A percentile compares a stretch with the other conserved stretches of the same genome.
Evolutionary conservation across 2,888 invertebrate species (phyloP).

Genomic region (Proisotoma minuta): DNA sequence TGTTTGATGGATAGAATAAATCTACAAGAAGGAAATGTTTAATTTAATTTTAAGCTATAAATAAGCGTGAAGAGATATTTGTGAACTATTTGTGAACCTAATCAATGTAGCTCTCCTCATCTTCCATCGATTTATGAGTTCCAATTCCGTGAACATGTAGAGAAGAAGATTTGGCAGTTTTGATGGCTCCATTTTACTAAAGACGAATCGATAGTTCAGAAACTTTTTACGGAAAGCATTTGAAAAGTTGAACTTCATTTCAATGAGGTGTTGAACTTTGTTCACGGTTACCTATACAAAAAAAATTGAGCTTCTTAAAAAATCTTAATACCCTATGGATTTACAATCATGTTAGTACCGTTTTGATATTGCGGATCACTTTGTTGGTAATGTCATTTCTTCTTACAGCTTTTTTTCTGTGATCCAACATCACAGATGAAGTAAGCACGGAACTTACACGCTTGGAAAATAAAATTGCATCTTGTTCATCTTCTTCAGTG

Average conservation of each 20-base stretch:
- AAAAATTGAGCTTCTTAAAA: too few species aligned
- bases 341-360: background rate
- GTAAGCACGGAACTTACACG: slow-evolving; percentile 18
- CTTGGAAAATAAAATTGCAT: slow-evolving; percentile 19
- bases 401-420: slow-evolving; percentile 20
- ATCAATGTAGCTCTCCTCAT: slow-evolving; percentile 25
- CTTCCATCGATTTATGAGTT: slow-evolving; percentile 17
- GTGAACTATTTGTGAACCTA: too few species aligned
- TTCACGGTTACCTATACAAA: background rate
- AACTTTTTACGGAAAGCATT: slow-evolving; percentile 9
- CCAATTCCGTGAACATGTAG: slow-evolving; percentile 26
- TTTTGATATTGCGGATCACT: background rate
- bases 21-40: slow-evolving; percentile 4
- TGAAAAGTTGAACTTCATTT: slow-evolving; percentile 21
- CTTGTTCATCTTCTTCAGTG: slow-evolving; percentile 23
- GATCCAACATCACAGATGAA: slow-evolving; percentile 18
- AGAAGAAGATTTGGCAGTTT: slow-evolving; percentile 19
- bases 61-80: too few species aligned
- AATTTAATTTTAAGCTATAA: too few species aligned
- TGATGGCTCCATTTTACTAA: slow-evolving; percentile 18
- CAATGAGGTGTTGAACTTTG: slow-evolving; percentile 25
- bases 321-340: too few species aligned
- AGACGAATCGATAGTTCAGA: slow-evolving; percentile 17
- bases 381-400: slow-evolving; percentile 5
- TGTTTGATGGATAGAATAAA: slow-evolving; percentile 28